phyloP scores from a whole-genome alignment of 2,888 invertebrate species.

The Spisula subtruncata region DNA sequence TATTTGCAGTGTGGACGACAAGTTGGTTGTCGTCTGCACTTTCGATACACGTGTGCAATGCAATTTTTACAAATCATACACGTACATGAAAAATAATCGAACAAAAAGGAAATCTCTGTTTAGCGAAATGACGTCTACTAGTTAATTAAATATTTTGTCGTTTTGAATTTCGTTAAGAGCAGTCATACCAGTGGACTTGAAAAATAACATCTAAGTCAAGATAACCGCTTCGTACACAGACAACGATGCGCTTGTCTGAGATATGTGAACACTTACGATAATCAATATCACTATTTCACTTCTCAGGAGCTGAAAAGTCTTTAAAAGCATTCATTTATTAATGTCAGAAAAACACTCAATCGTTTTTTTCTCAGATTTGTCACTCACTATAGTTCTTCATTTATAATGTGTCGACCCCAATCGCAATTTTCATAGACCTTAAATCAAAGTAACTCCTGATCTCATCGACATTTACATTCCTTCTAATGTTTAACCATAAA shows the following conservation, averaged over 20 bases:
- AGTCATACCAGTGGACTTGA: no score
- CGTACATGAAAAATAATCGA: no score
- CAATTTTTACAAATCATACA: no score
- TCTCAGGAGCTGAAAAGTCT: background rate
- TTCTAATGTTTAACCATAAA: slow-evolving; percentile 30
- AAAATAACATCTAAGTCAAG: background rate
- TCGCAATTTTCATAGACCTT: slow-evolving; percentile 5
- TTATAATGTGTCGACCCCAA: slow-evolving; percentile 19
- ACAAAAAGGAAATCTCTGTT: no score
- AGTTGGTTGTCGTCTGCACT: no score
- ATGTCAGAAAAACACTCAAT: background rate
- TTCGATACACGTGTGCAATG: no score
- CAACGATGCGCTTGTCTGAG: background rate
- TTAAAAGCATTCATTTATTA: slow-evolving; percentile 28
- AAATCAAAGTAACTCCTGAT: background rate
- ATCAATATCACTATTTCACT: slow-evolving; percentile 15
- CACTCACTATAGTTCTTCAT: background rate
- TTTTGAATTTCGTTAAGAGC: no score
- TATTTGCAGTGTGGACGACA: no score
- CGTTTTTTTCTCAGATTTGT: background rate
- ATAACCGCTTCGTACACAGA: background rate
- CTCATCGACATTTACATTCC: background rate
- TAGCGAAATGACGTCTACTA: no score
- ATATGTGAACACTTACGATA: background rate
- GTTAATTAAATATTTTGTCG: no score